phyloP scores from a whole-genome alignment of 2,888 invertebrate genomes.

The Syrphus vitripennis region DNA sequence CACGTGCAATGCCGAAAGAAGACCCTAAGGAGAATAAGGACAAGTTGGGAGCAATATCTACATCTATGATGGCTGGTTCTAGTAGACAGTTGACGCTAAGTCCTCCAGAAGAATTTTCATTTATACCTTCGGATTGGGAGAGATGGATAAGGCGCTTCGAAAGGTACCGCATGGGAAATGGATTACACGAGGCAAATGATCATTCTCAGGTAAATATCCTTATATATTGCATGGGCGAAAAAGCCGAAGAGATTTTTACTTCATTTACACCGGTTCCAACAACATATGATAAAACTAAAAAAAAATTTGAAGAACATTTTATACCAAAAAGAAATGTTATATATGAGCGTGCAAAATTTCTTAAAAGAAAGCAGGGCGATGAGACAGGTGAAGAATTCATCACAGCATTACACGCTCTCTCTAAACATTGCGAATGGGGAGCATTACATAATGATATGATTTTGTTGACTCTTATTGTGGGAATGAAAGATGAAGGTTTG shows the following conservation, averaged over 20 bases:
- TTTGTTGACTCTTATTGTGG: conserved; percentile 1
- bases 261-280: neutral
- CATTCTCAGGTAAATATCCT: conserved; percentile 22
- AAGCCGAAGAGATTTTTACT: conserved; percentile 18
- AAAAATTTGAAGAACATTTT: conserved; percentile 15
- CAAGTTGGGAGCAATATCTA: neutral
- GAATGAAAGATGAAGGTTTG: no score
- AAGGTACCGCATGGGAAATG: neutral
- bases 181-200: neutral
- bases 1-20: neutral
- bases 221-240: conserved; percentile 27
- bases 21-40: no score
- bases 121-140: neutral
- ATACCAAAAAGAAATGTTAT: conserved; percentile 23
- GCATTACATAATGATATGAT: conserved; percentile 7
- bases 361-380: conserved; percentile 16
- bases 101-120: conserved; percentile 13
- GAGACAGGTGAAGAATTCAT: conserved; percentile 9
- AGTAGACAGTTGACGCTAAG: neutral
- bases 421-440: conserved; percentile 1
- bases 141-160: neutral
- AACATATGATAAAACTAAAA: neutral
- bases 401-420: neutral
- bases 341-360: neutral
- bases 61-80: neutral